Conservation (phyloP, 2,888 invertebrate genomes). For the Polyommatus icarus region DNA sequence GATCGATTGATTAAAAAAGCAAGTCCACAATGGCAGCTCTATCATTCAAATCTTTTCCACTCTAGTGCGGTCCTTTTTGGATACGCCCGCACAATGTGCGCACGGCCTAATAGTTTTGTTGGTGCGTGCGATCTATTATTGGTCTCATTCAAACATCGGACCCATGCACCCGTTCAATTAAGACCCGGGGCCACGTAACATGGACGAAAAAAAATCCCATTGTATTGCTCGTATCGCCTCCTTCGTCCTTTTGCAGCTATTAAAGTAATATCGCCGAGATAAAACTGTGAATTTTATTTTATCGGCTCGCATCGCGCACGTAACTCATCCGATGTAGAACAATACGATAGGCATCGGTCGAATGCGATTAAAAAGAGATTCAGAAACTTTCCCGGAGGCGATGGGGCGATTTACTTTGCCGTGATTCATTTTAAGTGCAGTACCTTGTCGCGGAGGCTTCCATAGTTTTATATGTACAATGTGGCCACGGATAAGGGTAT, state of each 20-base stretch:
- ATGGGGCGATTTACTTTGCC: conserved; percentile 59
- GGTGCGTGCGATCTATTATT: conserved; percentile 59
- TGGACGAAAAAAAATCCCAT: conserved; percentile 60
- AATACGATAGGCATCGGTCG: conserved; percentile 70
- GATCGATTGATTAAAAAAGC: not conserved
- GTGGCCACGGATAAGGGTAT: conserved; percentile 39
- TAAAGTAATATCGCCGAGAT: conserved; percentile 67
- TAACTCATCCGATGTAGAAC: conserved; percentile 70
- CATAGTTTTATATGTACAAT: conserved; percentile 45
- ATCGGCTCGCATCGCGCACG: conserved; percentile 63
- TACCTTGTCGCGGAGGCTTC: conserved; percentile 62
- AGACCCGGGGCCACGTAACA: conserved; percentile 62
- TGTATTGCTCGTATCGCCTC: conserved; percentile 57
- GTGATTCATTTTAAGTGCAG: conserved; percentile 67
- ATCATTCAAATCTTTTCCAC: not conserved
- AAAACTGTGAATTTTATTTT: conserved; percentile 68
- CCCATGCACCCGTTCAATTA: conserved; percentile 72
- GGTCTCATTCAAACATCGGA: conserved; percentile 69
- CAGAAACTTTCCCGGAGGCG: conserved; percentile 58
- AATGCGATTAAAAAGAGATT: conserved; percentile 65
- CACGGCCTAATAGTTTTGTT: conserved; percentile 47
- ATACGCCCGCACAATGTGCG: not conserved
- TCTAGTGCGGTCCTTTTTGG: not conserved
- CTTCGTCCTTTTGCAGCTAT: conserved; percentile 69
- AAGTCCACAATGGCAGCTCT: not conserved